Evolutionary conservation across 2,888 invertebrate genomes (phyloP), one percentile per base, ranked within the genome.

Genomic region (Ochropacha duplaris): DNA sequence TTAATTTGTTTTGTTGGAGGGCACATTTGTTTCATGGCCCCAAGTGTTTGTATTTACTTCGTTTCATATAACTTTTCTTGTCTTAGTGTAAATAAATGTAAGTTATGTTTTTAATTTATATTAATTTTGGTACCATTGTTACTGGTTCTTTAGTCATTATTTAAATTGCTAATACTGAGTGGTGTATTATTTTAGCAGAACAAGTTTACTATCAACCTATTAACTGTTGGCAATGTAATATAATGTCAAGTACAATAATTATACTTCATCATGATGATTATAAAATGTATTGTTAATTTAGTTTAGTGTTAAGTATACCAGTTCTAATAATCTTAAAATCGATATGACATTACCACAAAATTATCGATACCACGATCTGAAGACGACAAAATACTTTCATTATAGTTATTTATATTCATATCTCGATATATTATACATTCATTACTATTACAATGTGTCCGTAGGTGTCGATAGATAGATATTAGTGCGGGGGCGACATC

Each of bases 1-100:
- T 89, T 89, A 88, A 90, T 88, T 88, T 88, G 84, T 88, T 87
- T 84, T 76, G 84, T 80, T 74, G 81, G 79, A 76, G 72, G 69
- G 76, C 77, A 77, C 86, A 88, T 88, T 88, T 86, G 75, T 86
- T 86, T 79, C 80, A 74, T 78, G 77, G 79, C 75, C 80, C 83
- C 77, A 69, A 65, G 78, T 76, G 70, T 76, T 79, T 72, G 70
- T 77, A 74, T 75, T 76, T 72, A 71, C 70, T 75, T 68, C 65
- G 66, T 58, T 71, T 65, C 66, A 64, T 67, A 74, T 76, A 72
- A 79, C 74, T 77, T 74, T 54, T 68, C 63, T 60, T 69, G 68
- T 68, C 44, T 44, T 44, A 44, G 14, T 6, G 36, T 44, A 44
- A 44, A 44, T 44, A 44, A 44, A 9, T 16, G 39, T 39, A 9